Evolutionary conservation across 2,797 vertebrate genomes (phyloP).

Genomic region (Rhinophrynus dorsalis): DNA sequence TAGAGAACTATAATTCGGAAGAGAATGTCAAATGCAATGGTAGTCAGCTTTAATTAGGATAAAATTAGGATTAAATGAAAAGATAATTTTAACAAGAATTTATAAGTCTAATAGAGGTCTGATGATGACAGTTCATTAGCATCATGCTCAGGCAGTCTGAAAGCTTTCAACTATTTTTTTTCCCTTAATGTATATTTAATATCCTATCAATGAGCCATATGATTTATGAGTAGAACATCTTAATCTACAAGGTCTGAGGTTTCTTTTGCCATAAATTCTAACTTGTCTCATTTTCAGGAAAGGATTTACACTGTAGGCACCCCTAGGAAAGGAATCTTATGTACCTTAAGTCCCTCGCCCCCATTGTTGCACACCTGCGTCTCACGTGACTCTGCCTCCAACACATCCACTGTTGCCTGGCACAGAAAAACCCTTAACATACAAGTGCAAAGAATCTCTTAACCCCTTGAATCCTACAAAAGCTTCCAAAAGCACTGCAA

Average conservation of each 20-base stretch:
- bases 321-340: too few species aligned
- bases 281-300: too few species aligned
- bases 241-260: background rate
- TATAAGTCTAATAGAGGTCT: background rate
- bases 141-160: background rate
- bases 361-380: too few species aligned
- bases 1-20: background rate
- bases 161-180: background rate
- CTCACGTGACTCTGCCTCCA: too few species aligned
- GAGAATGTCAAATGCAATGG: background rate
- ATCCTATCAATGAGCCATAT: constrained; percentile 2
- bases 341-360: too few species aligned
- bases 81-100: constrained; percentile 33
- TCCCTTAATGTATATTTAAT: constrained; percentile 38
- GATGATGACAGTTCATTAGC: constrained; percentile 20
- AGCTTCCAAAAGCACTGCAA: too few species aligned
- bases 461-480: too few species aligned
- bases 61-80: constrained; percentile 39
- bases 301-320: too few species aligned
- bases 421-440: too few species aligned
- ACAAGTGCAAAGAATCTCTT: too few species aligned
- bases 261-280: background rate
- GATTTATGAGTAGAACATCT: constrained; percentile 11
- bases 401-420: too few species aligned
- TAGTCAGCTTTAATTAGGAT: constrained; percentile 32